Conservation (phyloP, 1,140 invertebrate species). For the Drosophila kanapiae region DNA sequence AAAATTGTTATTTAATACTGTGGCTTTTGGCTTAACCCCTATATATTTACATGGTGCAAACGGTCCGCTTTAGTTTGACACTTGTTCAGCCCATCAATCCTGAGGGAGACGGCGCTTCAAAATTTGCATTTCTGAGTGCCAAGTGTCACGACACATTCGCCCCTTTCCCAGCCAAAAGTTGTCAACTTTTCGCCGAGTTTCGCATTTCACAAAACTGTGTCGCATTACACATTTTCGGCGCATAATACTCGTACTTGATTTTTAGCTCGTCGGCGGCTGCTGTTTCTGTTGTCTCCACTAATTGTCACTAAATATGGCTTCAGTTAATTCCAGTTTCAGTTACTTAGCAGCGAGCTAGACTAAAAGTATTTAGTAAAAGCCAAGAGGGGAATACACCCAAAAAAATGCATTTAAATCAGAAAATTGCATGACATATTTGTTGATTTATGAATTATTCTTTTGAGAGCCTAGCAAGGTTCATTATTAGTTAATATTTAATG, state of each 20-base stretch:
- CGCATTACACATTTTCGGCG: constrained; percentile 54
- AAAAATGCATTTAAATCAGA: no score
- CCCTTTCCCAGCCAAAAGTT: constrained; percentile 1
- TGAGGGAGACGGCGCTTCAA: neutral
- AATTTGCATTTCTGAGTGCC: constrained; percentile 35
- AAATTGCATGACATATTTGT: no score
- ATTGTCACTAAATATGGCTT: constrained; percentile 68
- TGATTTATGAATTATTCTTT: neutral
- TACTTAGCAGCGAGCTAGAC: constrained; percentile 27
- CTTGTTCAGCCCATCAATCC: constrained; percentile 22
- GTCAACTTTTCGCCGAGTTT: constrained; percentile 32
- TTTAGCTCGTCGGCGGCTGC: constrained; percentile 23
- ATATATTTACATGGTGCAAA: constrained; percentile 13
- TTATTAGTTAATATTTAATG: no score
- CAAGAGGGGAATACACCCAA: constrained; percentile 1
- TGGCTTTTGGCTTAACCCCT: neutral
- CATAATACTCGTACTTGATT: constrained; percentile 16
- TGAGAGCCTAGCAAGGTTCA: no score
- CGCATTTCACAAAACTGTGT: constrained; percentile 57
- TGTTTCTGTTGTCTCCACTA: constrained; percentile 34
- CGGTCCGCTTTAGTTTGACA: constrained; percentile 12
- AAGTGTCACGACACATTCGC: constrained; percentile 37
- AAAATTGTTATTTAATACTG: constrained; percentile 16
- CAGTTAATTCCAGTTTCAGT: constrained; percentile 56
- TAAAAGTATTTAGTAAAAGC: neutral